These are phyloP conservation scores for Darevskia mixta DNA, from an alignment of 2,797 vertebrate species.

Conservation along the genomic window DNA sequence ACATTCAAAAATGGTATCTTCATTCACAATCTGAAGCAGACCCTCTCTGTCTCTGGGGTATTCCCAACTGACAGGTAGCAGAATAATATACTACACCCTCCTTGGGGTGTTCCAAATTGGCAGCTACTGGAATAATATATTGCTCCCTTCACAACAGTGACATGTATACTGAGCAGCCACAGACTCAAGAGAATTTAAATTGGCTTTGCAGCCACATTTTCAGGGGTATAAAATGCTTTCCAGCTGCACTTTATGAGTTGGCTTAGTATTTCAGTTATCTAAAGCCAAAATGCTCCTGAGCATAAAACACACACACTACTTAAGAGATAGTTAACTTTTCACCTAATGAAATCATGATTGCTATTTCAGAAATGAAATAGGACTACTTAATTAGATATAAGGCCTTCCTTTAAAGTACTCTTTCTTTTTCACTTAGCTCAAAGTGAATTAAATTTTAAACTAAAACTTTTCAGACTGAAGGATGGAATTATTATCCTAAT, in stretches of 20 bases:
- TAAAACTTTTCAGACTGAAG: conserved; percentile 33
- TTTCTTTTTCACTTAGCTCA: conserved; percentile 33
- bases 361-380: conserved; percentile 51
- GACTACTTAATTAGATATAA: conserved; percentile 57
- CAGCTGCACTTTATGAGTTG: rapidly evolving
- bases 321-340: conserved; percentile 37
- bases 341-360: conserved; percentile 35
- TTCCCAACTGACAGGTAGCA: not conserved
- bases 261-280: not conserved
- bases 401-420: conserved; percentile 37
- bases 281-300: rapidly evolving
- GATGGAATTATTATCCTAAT: not conserved
- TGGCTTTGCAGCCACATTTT: not conserved
- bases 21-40: not conserved
- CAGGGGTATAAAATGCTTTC: rapidly evolving
- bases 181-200: not conserved
- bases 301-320: rapidly evolving
- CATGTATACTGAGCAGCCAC: not conserved
- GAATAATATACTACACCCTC: not conserved
- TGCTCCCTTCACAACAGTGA: not conserved
- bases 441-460: conserved; percentile 51
- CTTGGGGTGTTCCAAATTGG: not conserved
- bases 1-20: too few species aligned
- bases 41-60: not conserved
- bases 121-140: not conserved